Conservation (phyloP, 2,888 invertebrate species). For the Timema podura region DNA sequence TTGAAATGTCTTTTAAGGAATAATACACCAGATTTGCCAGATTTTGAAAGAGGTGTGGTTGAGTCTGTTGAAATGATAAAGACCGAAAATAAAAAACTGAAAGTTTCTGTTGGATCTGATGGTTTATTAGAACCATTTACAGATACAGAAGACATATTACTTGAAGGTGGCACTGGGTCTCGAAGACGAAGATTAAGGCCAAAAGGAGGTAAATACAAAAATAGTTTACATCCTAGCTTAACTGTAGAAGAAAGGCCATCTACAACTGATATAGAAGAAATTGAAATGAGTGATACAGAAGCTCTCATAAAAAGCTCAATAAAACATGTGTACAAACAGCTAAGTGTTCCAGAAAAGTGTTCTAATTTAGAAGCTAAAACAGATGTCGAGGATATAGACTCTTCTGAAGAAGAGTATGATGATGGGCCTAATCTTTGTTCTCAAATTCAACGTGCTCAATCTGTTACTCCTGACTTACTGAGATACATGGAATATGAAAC, state of each 20-base stretch:
- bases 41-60: constrained; percentile 38
- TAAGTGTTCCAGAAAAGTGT: too few relatives aligned
- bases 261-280: constrained; percentile 46
- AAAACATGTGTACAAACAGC: too few relatives aligned
- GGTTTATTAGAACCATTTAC: constrained; percentile 43
- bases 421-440: too few relatives aligned
- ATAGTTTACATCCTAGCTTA: not conserved
- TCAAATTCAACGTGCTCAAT: not conserved
- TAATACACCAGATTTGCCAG: constrained; percentile 31
- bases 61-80: constrained; percentile 36
- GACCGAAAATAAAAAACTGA: constrained; percentile 35
- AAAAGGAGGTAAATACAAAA: constrained; percentile 9
- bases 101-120: constrained; percentile 24
- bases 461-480: constrained; percentile 27
- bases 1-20: not conserved
- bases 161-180: constrained; percentile 20
- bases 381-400: constrained; percentile 46
- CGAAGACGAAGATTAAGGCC: too few relatives aligned
- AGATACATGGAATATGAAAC: constrained; percentile 29
- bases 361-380: constrained; percentile 36
- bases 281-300: constrained; percentile 44
- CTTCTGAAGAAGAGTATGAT: constrained; percentile 42
- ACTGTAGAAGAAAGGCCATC: too few relatives aligned
- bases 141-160: constrained; percentile 48
- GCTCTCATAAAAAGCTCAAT: constrained; percentile 20